Base-by-base conservation (phyloP, 1,140 invertebrate species). In the Drosophila parvula region DNA sequence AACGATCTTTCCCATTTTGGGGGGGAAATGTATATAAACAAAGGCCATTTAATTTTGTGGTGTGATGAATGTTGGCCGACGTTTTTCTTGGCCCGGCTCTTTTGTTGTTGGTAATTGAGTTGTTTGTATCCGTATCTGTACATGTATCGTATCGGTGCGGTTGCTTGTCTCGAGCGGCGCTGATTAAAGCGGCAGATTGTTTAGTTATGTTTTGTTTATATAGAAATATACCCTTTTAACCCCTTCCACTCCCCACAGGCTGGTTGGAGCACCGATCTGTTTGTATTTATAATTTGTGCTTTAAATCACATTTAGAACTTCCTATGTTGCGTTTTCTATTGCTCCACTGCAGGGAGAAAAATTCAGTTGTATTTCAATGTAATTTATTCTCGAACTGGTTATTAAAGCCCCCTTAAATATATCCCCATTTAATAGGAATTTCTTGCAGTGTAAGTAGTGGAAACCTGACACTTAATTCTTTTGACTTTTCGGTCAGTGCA, bases 11-110 rank as follows among this genome's bases (percentile, higher is more conserved):
- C 28, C 28, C 16, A 18, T 22, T 62, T 75, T 64, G 81, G 28
- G 40, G 57, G 57, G 45, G 67, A 71, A 82, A 77, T 83, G 65
- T 88, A 88, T 86, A 86, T 86, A 86, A 86, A 86, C 83, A 86
- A 86, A 79, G 61, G 73, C 83, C 86, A 86, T 82, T 88, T 88
- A 88, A 86, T 88, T 86, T 79, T 78, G 79, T 86, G 83, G 71
- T 88, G 71, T 88, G 83, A 86, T 86, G 83, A 88, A 86, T 88
- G 83, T 88, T 75, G 64, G 82, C 75, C 61, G 69, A 68, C 82
- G 79, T 81, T 81, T 81, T 81, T 71, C 63, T 76, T 61, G 59
- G 78, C 75, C 61, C 41, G 61, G 30, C 48, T 57, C 48, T 58
- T 74, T 79, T 69, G 56, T 61, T 78, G 51, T 71, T 82, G 83